Evolutionary conservation across 2,888 invertebrate genomes (phyloP).

Genomic region (Leistus spinibarbis): DNA sequence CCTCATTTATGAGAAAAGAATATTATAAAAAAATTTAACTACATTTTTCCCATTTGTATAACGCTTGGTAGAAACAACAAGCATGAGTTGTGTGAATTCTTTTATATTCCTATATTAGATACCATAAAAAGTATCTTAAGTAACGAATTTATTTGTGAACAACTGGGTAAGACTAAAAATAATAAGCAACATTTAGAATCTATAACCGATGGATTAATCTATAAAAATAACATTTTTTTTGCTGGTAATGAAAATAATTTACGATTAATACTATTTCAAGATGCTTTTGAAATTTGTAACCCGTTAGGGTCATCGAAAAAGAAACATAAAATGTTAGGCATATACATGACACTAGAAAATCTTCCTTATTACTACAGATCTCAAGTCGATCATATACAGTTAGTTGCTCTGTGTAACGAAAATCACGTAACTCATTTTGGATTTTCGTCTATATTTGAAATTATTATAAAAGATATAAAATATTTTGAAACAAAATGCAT

Average conservation of each 20-base stretch:
- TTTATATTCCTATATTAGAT: constrained; percentile 35
- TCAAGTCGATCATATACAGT: constrained; percentile 43
- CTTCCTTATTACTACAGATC: constrained; percentile 42
- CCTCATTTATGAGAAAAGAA: constrained; percentile 21
- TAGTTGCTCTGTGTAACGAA: constrained; percentile 42
- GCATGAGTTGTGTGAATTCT: constrained; percentile 29
- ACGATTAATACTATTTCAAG: constrained; percentile 46
- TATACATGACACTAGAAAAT: constrained; percentile 45
- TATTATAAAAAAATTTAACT: constrained; percentile 21
- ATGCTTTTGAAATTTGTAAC: constrained; percentile 46
- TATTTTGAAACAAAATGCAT: constrained; percentile 43
- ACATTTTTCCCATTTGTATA: constrained; percentile 17
- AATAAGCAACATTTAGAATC: constrained; percentile 1
- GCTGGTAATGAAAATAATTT: constrained; percentile 7
- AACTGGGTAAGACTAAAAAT: constrained; percentile 1
- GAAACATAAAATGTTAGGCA: constrained; percentile 45
- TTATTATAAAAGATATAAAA: constrained; percentile 43
- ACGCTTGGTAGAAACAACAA: constrained; percentile 18
- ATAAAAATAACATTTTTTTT: constrained; percentile 35
- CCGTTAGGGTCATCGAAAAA: constrained; percentile 41
- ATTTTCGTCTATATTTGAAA: constrained; percentile 41
- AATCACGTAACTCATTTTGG: constrained; percentile 41
- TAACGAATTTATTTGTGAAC: constrained; percentile 22
- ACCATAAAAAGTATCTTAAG: constrained; percentile 20
- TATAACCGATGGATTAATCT: constrained; percentile 21